Evolutionary conservation across 2,888 invertebrate species (phyloP).

Genomic region (Eupithecia subumbrata): DNA sequence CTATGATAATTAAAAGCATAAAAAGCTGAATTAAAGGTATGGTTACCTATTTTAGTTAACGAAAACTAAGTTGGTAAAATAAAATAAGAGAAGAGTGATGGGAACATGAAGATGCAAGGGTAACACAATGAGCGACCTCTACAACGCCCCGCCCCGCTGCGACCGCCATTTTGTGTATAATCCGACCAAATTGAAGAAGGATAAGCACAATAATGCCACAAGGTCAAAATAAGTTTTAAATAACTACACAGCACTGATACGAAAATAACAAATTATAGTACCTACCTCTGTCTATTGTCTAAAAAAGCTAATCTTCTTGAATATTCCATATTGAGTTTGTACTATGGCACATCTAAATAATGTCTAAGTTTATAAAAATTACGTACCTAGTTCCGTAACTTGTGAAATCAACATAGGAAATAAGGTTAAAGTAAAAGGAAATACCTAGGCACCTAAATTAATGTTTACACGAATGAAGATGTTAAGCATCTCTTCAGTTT

Average conservation of each 20-base stretch:
- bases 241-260: conserved; percentile 17
- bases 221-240: conserved; percentile 32
- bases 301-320: background rate
- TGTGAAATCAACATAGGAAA: background rate
- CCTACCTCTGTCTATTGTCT: background rate
- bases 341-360: background rate
- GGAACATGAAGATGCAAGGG: conserved; percentile 40
- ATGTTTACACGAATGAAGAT: conserved; percentile 49
- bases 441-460: conserved; percentile 21
- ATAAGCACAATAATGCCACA: conserved; percentile 33
- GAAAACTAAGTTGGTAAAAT: background rate
- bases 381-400: background rate
- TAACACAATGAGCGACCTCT: conserved; percentile 46
- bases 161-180: conserved; percentile 67
- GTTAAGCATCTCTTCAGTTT: conserved; percentile 47
- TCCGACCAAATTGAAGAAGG: conserved; percentile 57
- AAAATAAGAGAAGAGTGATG: background rate
- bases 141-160: conserved; percentile 32
- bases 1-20: background rate
- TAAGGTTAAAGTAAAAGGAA: conserved; percentile 2
- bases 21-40: background rate
- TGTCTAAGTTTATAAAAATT: background rate
- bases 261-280: conserved; percentile 9
- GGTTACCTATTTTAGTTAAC: background rate
- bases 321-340: background rate